Evolutionary conservation across 2,888 invertebrate genomes (phyloP), one percentile per base, ranked within the genome.

Genomic region (Cloeon dipterum): DNA sequence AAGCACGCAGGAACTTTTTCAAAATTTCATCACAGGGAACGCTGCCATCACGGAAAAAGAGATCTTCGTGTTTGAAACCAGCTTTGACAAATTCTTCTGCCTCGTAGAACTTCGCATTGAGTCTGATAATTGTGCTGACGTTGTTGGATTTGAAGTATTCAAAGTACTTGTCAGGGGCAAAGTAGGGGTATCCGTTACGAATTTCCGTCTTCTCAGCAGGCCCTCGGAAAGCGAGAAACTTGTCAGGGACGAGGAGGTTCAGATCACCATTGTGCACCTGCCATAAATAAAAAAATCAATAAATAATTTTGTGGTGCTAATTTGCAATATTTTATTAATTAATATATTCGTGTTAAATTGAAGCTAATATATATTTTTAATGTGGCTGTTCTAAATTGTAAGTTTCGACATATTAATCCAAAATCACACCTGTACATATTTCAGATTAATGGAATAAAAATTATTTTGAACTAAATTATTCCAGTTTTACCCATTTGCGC

Each of bases 11-110:
- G 59, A 91, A 91, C 49, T 74, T 70, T 45, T 70, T 56, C 42
- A 86, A 63, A 45, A 89, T 79, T 34, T 70, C 65, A 47, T 77
- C 70, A 3, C 75, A 74, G 2, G 91, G 89, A 18, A 76, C 75
- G 11, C 78, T 74, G 4, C 89, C 89, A 53, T 91, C 89, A 32
- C 76, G 70, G 54, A 89, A 89, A 58, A 78, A 86, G 43, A 91
- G 59, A 55, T 91, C 86, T 47, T 73, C 70, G 52, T 91, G 89
- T 35, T 70, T 63, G 47, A 91, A 85, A 1, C 88, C 88, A 18
- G 70, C 74, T 42, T 73, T 63, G 3, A 58, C 62, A 52, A 82
- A 82, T 39, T 63, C 63, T 25, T 66, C 56, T 1, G 74, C 67
- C 51, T 85, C 75, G 50, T 88, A 88, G 34, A 76, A 62, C 49